phyloP scores from a whole-genome alignment of 2,888 invertebrate genomes.

The Pyrrhosoma nymphula region DNA sequence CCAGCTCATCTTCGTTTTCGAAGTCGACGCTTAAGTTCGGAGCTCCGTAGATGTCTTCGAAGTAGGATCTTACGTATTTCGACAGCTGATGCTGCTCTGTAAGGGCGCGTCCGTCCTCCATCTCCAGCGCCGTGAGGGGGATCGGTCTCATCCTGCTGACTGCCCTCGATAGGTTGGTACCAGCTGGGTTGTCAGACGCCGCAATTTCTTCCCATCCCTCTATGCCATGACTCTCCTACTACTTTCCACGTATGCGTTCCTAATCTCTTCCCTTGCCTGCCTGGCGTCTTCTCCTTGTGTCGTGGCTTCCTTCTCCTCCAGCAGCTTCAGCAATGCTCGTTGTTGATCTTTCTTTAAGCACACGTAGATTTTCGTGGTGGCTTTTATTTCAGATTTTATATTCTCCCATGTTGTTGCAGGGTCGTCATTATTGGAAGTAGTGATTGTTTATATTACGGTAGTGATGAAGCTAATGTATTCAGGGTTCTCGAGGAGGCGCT shows the following conservation, averaged over 20 bases:
- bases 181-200: neutral
- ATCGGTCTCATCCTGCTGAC: neutral
- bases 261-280: neutral
- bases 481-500: neutral
- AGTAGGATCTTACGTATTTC: too few relatives aligned
- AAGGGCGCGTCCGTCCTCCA: too few relatives aligned
- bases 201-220: neutral
- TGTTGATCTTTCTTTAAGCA: too few relatives aligned
- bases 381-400: neutral
- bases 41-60: too few relatives aligned
- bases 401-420: neutral
- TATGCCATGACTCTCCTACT: neutral
- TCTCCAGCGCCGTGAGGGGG: too few relatives aligned
- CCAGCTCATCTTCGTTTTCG: neutral
- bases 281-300: neutral
- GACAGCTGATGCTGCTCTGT: too few relatives aligned
- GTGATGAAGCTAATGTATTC: neutral
- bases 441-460: neutral
- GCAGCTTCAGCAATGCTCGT: neutral
- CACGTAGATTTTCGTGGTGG: neutral
- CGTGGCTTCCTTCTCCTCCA: neutral
- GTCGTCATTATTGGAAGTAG: too few relatives aligned
- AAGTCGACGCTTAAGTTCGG: too few relatives aligned
- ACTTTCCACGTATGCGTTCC: neutral
- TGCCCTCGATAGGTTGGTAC: neutral